A percentile compares a stretch with the other conserved stretches of the same genome.
Evolutionary conservation across 1,140 invertebrate genomes (phyloP).

Genomic region (Steinernema khuongi): DNA sequence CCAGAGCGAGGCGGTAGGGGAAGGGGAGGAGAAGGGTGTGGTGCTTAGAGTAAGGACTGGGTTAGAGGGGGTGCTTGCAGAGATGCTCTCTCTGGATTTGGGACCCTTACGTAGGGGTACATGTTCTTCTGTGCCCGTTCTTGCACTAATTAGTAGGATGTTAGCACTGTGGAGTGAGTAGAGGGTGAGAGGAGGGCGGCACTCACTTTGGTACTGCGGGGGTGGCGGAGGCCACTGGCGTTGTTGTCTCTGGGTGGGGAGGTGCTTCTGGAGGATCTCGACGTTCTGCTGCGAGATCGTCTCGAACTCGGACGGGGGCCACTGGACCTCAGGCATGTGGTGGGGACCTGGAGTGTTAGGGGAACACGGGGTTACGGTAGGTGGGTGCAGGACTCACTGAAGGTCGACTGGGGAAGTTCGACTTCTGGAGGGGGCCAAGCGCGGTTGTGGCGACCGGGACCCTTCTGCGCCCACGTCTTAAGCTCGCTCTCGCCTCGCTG

Average conservation of each 20-base stretch:
- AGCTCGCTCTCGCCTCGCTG: slow-evolving; percentile 21
- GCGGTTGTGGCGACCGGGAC: slow-evolving; percentile 20
- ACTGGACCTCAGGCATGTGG: slow-evolving; percentile 38
- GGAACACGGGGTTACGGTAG: background rate
- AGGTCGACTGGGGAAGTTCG: background rate
- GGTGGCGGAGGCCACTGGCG: slow-evolving; percentile 38
- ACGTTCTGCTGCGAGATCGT: slow-evolving; percentile 27
- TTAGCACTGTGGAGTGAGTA: too few species aligned
- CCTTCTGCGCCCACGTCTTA: slow-evolving; percentile 14
- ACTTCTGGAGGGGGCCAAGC: slow-evolving; percentile 37
- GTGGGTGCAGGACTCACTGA: background rate
- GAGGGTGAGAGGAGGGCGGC: background rate
- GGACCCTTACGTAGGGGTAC: too few species aligned
- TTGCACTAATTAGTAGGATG: too few species aligned
- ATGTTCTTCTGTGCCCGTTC: too few species aligned
- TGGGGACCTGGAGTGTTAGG: slow-evolving; percentile 22
- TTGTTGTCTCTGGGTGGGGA: slow-evolving; percentile 31
- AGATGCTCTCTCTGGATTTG: too few species aligned
- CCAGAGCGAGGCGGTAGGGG: too few species aligned
- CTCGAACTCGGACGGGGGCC: slow-evolving; percentile 38
- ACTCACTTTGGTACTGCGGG: slow-evolving; percentile 29
- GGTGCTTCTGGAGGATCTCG: slow-evolving; percentile 31
- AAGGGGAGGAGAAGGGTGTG: too few species aligned
- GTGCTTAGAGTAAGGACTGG: too few species aligned
- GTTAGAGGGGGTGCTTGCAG: too few species aligned